Conservation (phyloP, 2,888 invertebrate genomes). For the Agonopterix arenella region DNA sequence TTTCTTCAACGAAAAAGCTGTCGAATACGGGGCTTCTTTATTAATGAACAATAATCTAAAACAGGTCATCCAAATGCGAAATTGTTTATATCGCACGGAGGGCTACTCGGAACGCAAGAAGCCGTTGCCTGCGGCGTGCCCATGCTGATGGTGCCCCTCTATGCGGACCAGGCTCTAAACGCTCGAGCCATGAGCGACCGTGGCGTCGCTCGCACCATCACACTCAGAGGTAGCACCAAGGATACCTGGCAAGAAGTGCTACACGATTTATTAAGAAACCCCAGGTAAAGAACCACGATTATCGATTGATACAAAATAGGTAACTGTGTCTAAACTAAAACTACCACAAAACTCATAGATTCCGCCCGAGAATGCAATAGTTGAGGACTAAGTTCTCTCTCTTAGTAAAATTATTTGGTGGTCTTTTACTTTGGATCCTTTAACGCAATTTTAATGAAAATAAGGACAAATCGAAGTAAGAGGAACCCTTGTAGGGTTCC, state of each 20-base stretch:
- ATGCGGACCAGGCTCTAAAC: slow-evolving; percentile 74
- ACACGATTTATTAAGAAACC: slow-evolving; percentile 52
- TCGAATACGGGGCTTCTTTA: too few relatives aligned
- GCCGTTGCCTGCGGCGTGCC: slow-evolving; percentile 75
- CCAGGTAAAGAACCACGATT: slow-evolving; percentile 43
- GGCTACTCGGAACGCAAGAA: slow-evolving; percentile 78
- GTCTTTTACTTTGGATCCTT: too few relatives aligned
- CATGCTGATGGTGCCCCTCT: slow-evolving; percentile 71
- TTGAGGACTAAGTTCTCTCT: too few relatives aligned
- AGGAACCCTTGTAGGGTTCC: too few relatives aligned
- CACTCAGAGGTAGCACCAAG: slow-evolving; percentile 42
- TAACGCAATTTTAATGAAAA: too few relatives aligned
- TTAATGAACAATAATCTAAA: slow-evolving; percentile 1
- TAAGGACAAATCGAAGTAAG: too few relatives aligned
- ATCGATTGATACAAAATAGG: too few relatives aligned
- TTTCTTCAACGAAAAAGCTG: too few relatives aligned
- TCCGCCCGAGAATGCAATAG: too few relatives aligned
- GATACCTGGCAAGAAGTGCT: slow-evolving; percentile 50
- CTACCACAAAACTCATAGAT: background rate
- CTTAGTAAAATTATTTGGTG: too few relatives aligned
- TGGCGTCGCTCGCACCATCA: slow-evolving; percentile 62
- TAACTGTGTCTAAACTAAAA: too few relatives aligned
- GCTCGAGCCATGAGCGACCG: slow-evolving; percentile 65
- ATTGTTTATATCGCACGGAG: slow-evolving; percentile 79
- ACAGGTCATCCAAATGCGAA: slow-evolving; percentile 73